Percentiles rank a stretch among this genome's conserved stretches.
phyloP scores from a whole-genome alignment of 2,797 vertebrate genomes.

The Notamacropus eugenii region DNA sequence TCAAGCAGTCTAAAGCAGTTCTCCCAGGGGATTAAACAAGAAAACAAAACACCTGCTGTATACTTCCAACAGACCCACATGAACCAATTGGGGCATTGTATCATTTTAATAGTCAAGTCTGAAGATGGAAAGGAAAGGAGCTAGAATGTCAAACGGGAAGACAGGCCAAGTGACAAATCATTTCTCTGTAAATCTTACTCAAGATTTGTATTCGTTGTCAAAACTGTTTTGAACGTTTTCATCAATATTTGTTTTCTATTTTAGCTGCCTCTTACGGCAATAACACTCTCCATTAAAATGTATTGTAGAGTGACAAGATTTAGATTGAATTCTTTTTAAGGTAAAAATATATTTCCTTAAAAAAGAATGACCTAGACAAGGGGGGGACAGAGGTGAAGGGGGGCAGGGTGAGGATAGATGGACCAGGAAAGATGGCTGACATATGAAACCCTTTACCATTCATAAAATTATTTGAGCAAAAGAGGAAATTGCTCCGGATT shows the following conservation, averaged over 20 bases:
- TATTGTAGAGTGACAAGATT: not conserved
- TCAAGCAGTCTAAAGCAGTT: not conserved
- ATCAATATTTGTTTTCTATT: conserved; percentile 10
- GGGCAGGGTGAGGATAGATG: conserved; percentile 34
- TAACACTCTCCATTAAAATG: conserved; percentile 34
- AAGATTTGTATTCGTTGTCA: not conserved
- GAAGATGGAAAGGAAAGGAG: not conserved
- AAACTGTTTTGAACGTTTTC: conserved; percentile 36
- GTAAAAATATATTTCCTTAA: conserved; percentile 71
- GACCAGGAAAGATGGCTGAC: conserved; percentile 74
- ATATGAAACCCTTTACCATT: conserved; percentile 84
- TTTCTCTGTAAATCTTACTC: not conserved
- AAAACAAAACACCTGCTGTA: not conserved
- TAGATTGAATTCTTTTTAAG: conserved; percentile 41
- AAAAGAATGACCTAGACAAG: conserved; percentile 61
- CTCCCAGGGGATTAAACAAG: not conserved
- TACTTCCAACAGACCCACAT: not conserved
- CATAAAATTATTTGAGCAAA: conserved; percentile 85
- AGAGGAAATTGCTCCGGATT: conserved; percentile 88
- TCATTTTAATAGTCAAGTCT: not conserved
- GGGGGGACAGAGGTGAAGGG: conserved; percentile 40
- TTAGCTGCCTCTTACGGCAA: conserved; percentile 28
- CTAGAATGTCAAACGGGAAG: not conserved
- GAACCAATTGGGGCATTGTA: not conserved
- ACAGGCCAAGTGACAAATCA: not conserved